phyloP scores from a whole-genome alignment of 2,797 vertebrate genomes.

The Aplochiton taeniatus region DNA sequence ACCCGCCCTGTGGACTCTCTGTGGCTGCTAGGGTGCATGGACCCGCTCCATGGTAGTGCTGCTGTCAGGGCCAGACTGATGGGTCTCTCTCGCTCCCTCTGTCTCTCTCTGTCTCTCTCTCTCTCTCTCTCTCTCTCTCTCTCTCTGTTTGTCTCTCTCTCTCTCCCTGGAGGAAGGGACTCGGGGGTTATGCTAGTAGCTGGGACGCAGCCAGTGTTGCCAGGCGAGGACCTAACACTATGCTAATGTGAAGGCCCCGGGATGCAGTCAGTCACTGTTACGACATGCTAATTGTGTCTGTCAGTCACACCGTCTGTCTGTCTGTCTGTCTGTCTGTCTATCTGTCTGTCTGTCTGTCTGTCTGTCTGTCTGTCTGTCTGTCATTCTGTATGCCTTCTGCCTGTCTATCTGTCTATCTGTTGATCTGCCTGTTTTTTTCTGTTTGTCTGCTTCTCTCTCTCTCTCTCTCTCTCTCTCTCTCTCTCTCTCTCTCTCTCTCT shows the following conservation, averaged over 20 bases:
- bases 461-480: background rate
- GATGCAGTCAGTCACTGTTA: conserved; percentile 43
- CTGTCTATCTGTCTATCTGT: background rate
- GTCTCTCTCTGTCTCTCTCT: conserved; percentile 2
- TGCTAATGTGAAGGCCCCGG: conserved; percentile 29
- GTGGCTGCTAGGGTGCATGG: conserved; percentile 60
- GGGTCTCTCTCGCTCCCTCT: conserved; percentile 22
- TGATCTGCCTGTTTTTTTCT: background rate
- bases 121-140: background rate
- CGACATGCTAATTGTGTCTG: background rate
- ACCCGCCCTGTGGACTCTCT: conserved; percentile 41
- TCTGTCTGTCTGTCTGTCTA: background rate
- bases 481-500: conserved; percentile 3
- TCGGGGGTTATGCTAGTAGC: background rate
- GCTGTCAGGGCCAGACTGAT: conserved; percentile 24
- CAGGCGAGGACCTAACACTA: conserved; percentile 41
- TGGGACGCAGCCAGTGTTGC: conserved; percentile 55
- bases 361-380: background rate
- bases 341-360: background rate
- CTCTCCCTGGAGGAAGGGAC: conserved; percentile 34
- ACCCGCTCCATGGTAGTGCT: conserved; percentile 52
- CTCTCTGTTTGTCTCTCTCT: background rate
- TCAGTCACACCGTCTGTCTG: background rate
- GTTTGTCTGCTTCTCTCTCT: background rate
- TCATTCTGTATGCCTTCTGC: background rate